These are phyloP conservation scores for Hypercompe scribonia DNA, from an alignment of 2,888 invertebrate genomes.

Conservation along the genomic window DNA sequence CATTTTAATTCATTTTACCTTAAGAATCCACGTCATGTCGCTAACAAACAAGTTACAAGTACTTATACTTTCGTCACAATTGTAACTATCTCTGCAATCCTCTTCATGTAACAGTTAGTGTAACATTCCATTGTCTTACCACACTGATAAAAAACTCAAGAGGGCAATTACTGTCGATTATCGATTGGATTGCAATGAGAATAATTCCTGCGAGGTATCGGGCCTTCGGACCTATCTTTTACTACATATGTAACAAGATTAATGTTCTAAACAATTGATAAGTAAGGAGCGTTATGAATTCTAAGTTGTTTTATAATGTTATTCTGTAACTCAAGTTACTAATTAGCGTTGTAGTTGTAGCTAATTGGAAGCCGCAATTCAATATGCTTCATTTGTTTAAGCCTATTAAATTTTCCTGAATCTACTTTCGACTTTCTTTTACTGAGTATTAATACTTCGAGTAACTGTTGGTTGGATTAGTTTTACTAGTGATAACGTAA, in stretches of 20 bases:
- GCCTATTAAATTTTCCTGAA: not conserved
- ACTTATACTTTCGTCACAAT: constrained; percentile 16
- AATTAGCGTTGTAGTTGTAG: no score
- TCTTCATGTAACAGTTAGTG: constrained; percentile 34
- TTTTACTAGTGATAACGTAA: not conserved
- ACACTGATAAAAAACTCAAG: constrained; percentile 58
- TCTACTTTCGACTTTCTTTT: not conserved
- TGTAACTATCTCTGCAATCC: constrained; percentile 22
- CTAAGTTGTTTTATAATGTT: not conserved
- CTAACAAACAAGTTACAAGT: not conserved
- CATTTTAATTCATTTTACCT: not conserved
- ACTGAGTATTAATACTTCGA: no score
- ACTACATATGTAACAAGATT: constrained; percentile 1
- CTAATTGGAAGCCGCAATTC: no score
- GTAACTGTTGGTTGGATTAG: not conserved
- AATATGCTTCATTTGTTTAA: no score
- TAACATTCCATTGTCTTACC: constrained; percentile 56
- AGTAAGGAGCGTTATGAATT: not conserved
- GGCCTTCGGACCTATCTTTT: constrained; percentile 9
- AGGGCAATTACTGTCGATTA: constrained; percentile 46
- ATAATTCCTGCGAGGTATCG: not conserved
- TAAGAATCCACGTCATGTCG: not conserved
- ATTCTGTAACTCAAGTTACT: not conserved
- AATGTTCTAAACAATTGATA: not conserved
- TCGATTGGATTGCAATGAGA: constrained; percentile 50